Conservation (phyloP, 2,888 invertebrate species). For the Nezara viridula region DNA sequence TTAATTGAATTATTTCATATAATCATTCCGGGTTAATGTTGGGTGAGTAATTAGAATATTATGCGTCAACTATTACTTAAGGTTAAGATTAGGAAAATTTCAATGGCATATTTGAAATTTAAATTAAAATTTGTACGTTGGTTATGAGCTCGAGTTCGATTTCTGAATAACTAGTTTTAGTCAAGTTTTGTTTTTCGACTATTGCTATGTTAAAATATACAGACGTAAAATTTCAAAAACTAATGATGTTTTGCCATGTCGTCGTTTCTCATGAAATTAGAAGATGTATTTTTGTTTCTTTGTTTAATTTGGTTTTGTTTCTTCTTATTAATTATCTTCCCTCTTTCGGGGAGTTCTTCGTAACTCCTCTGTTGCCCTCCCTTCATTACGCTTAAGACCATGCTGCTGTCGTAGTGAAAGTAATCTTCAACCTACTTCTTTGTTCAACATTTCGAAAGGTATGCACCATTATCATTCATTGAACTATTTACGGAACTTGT, state of each 20-base stretch:
- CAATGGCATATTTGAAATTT: too few relatives aligned
- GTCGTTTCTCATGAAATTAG: not conserved
- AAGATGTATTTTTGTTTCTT: not conserved
- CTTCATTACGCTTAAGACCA: not conserved
- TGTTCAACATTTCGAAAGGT: not conserved
- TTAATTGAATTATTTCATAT: too few relatives aligned
- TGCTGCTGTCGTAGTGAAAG: not conserved
- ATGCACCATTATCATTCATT: not conserved
- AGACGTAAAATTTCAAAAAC: not conserved
- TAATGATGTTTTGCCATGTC: not conserved
- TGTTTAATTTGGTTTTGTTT: not conserved
- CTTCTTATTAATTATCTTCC: not conserved
- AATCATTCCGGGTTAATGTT: too few relatives aligned
- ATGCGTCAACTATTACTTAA: too few relatives aligned
- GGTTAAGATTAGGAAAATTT: too few relatives aligned
- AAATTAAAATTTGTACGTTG: too few relatives aligned
- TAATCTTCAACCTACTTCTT: not conserved
- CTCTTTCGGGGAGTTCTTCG: not conserved
- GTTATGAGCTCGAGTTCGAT: not conserved
- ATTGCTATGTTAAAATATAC: constrained; percentile 4
- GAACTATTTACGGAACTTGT: not conserved
- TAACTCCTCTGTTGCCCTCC: not conserved
- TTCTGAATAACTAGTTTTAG: not conserved
- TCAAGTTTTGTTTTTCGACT: not conserved
- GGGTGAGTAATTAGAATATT: too few relatives aligned